A percentile compares a stretch with the other conserved stretches of the same genome.
Evolutionary conservation across 2,888 invertebrate species (phyloP).

Genomic region (Ophion costatus): DNA sequence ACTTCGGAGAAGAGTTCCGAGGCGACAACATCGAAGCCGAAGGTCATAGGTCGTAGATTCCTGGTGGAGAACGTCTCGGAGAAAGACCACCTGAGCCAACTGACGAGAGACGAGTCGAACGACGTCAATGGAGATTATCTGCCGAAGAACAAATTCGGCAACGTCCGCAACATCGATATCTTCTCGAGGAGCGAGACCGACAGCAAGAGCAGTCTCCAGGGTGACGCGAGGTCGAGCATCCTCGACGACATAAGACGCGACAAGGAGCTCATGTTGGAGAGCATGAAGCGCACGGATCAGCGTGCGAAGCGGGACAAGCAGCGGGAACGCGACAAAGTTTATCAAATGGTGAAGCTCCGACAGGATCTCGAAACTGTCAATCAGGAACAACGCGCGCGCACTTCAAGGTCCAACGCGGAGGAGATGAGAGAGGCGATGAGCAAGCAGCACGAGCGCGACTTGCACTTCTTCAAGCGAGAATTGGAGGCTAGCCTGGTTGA

Average conservation of each 20-base stretch:
- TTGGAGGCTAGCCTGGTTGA: conserved; percentile 84
- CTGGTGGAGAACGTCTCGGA: conserved; percentile 80
- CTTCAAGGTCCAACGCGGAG: conserved; percentile 78
- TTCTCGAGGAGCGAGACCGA: conserved; percentile 78
- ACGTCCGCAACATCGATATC: conserved; percentile 79
- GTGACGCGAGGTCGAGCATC: conserved; percentile 70
- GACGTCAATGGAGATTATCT: conserved; percentile 71
- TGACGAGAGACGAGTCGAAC: conserved; percentile 70
- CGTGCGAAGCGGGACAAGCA: conserved; percentile 63
- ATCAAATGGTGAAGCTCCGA: conserved; percentile 69
- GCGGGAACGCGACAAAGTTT: conserved; percentile 66
- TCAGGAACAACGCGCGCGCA: conserved; percentile 73
- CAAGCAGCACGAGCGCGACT: conserved; percentile 84
- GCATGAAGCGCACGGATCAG: conserved; percentile 70
- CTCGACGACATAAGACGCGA: conserved; percentile 73
- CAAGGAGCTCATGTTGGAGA: conserved; percentile 75
- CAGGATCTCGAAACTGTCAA: conserved; percentile 74
- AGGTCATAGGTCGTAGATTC: conserved; percentile 78
- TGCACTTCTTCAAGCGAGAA: conserved; percentile 85
- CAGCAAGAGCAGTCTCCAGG: conserved; percentile 67
- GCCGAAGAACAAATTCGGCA: conserved; percentile 74
- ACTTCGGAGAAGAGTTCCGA: conserved; percentile 1
- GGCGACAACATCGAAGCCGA: conserved; percentile 63
- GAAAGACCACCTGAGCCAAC: conserved; percentile 77
- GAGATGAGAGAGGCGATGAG: conserved; percentile 76